A percentile compares a stretch with the other conserved stretches of the same genome.
Conservation (phyloP, 2,113 vertebrate species). For the Sturnira hondurensis region DNA sequence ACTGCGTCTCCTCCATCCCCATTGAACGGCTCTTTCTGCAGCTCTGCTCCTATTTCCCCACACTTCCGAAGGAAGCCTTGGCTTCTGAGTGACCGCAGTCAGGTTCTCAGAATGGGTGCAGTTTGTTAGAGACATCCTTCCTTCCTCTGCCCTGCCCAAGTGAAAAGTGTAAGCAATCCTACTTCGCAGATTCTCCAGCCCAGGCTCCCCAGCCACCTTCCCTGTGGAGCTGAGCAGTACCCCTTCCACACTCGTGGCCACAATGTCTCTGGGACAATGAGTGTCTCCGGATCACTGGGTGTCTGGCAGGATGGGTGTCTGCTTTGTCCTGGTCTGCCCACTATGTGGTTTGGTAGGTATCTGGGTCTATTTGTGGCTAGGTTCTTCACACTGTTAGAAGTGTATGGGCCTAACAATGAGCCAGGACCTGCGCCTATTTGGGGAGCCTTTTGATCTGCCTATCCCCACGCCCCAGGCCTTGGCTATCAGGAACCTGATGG, state of each 20-base stretch:
- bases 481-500: neutral
- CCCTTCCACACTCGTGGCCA: neutral
- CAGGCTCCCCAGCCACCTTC: neutral
- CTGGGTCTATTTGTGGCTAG: neutral
- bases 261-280: neutral
- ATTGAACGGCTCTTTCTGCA: neutral
- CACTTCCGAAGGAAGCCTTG: neutral
- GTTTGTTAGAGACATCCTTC: neutral
- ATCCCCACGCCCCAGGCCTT: neutral
- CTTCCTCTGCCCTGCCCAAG: neutral
- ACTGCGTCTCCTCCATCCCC: neutral
- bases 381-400: neutral
- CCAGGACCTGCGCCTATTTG: neutral
- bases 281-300: neutral
- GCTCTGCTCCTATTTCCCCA: neutral
- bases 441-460: neutral
- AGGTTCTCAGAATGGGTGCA: neutral
- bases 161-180: neutral
- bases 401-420: neutral
- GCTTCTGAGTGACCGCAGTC: neutral
- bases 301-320: neutral
- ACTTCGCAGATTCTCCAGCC: neutral
- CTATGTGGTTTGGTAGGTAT: neutral
- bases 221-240: neutral
- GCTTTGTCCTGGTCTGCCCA: neutral